Evolutionary conservation across 2,888 invertebrate genomes (phyloP), one percentile per base, ranked within the genome.

Genomic region (Hipparchia sbordonii): DNA sequence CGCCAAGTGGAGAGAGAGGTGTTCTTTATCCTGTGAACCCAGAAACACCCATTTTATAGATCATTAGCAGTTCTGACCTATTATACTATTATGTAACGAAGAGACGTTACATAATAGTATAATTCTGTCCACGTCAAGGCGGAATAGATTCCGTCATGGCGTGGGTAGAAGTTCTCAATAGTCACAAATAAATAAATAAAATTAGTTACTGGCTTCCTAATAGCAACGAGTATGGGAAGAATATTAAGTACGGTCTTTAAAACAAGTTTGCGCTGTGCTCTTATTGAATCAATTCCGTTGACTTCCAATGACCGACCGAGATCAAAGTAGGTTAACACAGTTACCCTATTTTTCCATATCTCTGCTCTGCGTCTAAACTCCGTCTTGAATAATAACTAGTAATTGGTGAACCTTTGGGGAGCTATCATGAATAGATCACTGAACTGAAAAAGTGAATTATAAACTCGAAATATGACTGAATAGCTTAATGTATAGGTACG

Each of bases 251-350:
- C 54, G 33, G n/a, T 52, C 39, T n/a, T 51, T 48, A 7, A 39
- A 66, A 54, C 33, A 33, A 66, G 60, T 61, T 52, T 61, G 51
- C 52, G 60, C 60, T 6, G 61, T 59, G 65, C 51, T 67, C 59
- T 39, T 77, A 75, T 74, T 73, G 69, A 75, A 77, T 77, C 75
- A 76, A 74, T 75, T 75, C 59, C 48, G 52, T 68, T 63, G 75
- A 68, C 71, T 75, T 62, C 72, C 73, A 76, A 75, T 75, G 72
- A 72, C 61, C 54, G 74, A 61, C 72, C 61, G 65, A 73, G 74
- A 74, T 75, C 72, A 77, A 77, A 77, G 75, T 73, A 69, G 70
- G 75, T 75, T 75, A 73, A 76, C 70, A 67, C 75, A 72, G 77
- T 77, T 77, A 73, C 74, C 74, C 73, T 70, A 72, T 77, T 77